Percentiles rank a stretch among this genome's conserved stretches.
Conservation (phyloP, 2,888 invertebrate genomes). For the Rapana venosa region DNA sequence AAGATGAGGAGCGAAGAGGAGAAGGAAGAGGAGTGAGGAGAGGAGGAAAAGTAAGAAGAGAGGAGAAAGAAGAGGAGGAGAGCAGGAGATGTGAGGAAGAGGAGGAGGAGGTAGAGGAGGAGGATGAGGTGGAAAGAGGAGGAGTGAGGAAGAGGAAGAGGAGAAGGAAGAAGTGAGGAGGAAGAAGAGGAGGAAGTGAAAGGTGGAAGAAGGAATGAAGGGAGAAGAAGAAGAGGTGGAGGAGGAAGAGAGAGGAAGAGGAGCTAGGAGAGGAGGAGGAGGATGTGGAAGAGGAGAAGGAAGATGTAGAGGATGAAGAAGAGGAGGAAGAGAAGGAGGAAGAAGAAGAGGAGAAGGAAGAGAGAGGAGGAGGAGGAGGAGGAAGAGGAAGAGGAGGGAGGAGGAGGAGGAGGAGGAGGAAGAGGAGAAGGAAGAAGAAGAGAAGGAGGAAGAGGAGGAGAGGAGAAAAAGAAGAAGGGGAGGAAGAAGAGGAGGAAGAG, state of each 20-base stretch:
- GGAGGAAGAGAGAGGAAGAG: neutral
- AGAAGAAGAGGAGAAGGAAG: neutral
- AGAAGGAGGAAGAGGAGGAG: too few relatives aligned
- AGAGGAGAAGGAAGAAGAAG: neutral
- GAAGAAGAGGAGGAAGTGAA: too few relatives aligned
- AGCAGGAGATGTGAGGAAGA: neutral
- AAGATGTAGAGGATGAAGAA: neutral
- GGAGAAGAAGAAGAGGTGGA: neutral
- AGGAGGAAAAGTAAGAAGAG: neutral
- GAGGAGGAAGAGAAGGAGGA: conserved; percentile 9
- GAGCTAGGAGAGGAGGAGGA: too few relatives aligned
- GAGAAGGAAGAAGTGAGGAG: too few relatives aligned
- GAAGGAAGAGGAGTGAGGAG: neutral
- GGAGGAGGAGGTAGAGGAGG: neutral
- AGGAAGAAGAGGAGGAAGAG: too few relatives aligned
- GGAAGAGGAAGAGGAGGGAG: neutral
- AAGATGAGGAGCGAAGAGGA: neutral
- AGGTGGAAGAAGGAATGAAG: neutral
- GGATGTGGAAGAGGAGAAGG: too few relatives aligned
- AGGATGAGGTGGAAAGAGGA: too few relatives aligned
- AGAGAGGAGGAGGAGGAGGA: neutral
- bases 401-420: neutral
- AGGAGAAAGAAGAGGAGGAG: neutral
- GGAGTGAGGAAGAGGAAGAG: neutral
- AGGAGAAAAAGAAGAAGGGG: too few relatives aligned